These are phyloP conservation scores for Psittacula derbiana DNA, from an alignment of 2,797 vertebrate species.

Conservation along the genomic window DNA sequence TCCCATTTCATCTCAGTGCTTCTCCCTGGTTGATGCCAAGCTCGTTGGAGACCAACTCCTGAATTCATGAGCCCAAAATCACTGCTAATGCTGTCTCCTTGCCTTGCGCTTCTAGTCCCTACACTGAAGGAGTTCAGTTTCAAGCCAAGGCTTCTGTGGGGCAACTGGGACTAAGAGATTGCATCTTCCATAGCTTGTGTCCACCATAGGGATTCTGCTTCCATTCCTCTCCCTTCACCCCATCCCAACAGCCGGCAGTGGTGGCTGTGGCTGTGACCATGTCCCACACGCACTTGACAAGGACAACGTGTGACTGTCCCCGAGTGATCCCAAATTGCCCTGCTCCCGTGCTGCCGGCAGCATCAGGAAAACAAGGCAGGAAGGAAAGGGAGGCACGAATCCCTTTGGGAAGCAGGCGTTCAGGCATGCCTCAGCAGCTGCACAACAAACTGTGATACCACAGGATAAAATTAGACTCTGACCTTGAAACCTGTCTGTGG, in stretches of 20 bases:
- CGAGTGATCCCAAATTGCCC: background rate
- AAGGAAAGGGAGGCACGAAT: background rate
- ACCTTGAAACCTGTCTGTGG: constrained; percentile 22
- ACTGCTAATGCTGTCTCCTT: background rate
- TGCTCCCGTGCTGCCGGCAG: fast-evolving
- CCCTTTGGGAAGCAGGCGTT: background rate
- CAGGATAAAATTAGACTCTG: constrained; percentile 34
- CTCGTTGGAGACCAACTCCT: background rate
- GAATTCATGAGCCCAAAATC: background rate
- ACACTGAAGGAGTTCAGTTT: background rate
- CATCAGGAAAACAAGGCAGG: background rate
- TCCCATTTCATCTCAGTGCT: background rate
- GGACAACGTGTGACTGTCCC: fast-evolving
- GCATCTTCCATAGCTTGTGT: background rate
- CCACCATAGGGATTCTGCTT: background rate
- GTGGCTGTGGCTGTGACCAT: background rate
- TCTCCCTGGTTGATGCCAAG: background rate
- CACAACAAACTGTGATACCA: background rate
- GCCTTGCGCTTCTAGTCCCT: background rate
- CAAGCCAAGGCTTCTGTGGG: background rate
- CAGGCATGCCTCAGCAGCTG: background rate
- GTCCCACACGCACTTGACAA: fast-evolving
- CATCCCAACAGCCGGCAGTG: background rate
- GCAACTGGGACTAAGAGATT: background rate
- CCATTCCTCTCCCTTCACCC: background rate